A percentile compares a stretch with the other conserved stretches of the same genome.
These are phyloP conservation scores for Teinopalpus imperialis DNA, from an alignment of 2,888 invertebrate genomes.

Conservation along the genomic window DNA sequence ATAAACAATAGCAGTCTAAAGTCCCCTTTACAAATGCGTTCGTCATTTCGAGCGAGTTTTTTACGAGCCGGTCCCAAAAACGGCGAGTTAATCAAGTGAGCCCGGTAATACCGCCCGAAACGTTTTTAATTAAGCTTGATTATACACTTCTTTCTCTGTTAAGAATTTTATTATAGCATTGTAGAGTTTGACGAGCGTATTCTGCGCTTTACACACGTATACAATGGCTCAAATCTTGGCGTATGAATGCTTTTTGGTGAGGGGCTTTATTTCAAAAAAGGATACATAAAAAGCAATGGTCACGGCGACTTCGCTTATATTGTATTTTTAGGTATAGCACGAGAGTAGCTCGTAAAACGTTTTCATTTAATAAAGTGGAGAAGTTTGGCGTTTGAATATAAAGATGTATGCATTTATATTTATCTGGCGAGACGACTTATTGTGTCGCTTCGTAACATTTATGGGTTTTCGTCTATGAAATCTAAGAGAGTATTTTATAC, in stretches of 20 bases:
- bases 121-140: constrained; percentile 71
- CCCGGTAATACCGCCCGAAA: constrained; percentile 46
- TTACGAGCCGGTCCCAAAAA: constrained; percentile 55
- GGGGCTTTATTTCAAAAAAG: constrained; percentile 29
- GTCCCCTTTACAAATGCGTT: constrained; percentile 33
- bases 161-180: constrained; percentile 40
- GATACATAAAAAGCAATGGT: constrained; percentile 27
- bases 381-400: constrained; percentile 6
- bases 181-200: constrained; percentile 30
- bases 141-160: constrained; percentile 54
- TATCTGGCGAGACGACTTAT: neutral
- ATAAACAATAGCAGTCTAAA: constrained; percentile 9
- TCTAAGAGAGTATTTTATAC: no score
- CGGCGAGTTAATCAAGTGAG: constrained; percentile 60
- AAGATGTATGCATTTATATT: constrained; percentile 10
- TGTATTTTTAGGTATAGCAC: constrained; percentile 14
- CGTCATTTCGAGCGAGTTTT: constrained; percentile 47
- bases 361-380: constrained; percentile 17
- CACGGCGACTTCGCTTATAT: constrained; percentile 13
- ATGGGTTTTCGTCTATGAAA: no score
- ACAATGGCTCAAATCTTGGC: constrained; percentile 33
- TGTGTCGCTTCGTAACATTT: no score
- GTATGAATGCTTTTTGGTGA: constrained; percentile 30
- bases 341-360: constrained; percentile 19
- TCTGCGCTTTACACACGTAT: constrained; percentile 19